Evolutionary conservation across 2,888 invertebrate species (phyloP), one percentile per base, ranked within the genome.

Genomic region (Cryptus viduatorius): DNA sequence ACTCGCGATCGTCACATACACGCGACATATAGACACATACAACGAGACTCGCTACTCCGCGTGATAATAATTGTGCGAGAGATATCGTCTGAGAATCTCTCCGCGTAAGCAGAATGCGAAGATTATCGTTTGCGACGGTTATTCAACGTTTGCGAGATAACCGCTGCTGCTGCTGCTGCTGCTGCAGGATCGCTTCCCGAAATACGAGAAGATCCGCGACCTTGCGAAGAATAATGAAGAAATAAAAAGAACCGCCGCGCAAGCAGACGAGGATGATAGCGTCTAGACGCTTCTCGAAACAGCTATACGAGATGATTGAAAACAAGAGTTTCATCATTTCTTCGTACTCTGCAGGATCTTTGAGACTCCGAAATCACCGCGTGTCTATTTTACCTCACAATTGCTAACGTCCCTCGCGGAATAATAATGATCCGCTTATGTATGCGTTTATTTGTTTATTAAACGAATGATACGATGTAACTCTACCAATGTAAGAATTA

Each of bases 141-240:
- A 29, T 81, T 56, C 68, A 59, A 76, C 76, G 50, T 19, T 53
- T 4, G 37, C 37, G 37, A 10, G 67, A 48, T 69, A 64, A 65
- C 14, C 29, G 4, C 48, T 61, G 78, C 68, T 67, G 53, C 24
- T 24, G 37, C 37, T 37, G 37, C 44, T 29, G 64, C 50, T 72
- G 78, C 71, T 50, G 76, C 76, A 53, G 24, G 72, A 67, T 82
- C 64, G 71, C 86, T 87, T 87, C 87, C 87, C 85, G 87, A 87
- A 87, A 87, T 80, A 84, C 67, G 84, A 87, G 67, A 79, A 59
- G 75, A 71, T 53, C 72, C 48, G 53, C 84, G 87, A 79, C 87
- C 87, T 87, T 87, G 87, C 61, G 46, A 82, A 79, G 61, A 76
- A 72, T 68, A 24, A 46, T 7, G 37, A 8, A 37, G 37, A 37